A percentile compares a stretch with the other conserved stretches of the same genome.
Conservation (phyloP, 2,113 vertebrate genomes). For the Gallinago paraguaiae region DNA sequence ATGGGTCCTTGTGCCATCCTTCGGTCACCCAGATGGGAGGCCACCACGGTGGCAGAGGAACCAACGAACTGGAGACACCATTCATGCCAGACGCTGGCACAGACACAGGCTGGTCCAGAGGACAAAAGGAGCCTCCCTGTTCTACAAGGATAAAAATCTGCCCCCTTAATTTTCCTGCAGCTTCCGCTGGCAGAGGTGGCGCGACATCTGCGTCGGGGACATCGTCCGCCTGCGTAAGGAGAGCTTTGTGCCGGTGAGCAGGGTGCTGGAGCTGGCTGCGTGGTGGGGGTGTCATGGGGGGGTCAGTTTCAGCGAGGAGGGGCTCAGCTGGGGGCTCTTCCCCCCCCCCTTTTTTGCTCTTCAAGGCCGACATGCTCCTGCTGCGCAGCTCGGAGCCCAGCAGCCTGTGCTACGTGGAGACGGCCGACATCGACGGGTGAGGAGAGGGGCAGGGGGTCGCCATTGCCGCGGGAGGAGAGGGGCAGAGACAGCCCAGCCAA, state of each 20-base stretch:
- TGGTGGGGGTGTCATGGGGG: rapidly evolving
- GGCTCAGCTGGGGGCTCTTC: neutral
- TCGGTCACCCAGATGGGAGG: neutral
- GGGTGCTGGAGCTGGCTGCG: rapidly evolving
- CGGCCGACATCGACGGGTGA: slow-evolving; percentile 92
- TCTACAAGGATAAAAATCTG: neutral
- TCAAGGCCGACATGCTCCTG: slow-evolving; percentile 86
- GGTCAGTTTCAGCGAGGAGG: rapidly evolving
- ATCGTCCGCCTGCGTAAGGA: slow-evolving; percentile 84
- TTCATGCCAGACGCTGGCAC: neutral
- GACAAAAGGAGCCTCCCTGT: neutral
- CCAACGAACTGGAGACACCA: neutral
- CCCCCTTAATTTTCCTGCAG: slow-evolving; percentile 48
- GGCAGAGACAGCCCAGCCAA: neutral
- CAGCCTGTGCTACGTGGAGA: slow-evolving; percentile 94
- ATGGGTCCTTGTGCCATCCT: neutral
- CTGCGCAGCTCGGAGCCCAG: slow-evolving; percentile 90
- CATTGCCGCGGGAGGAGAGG: rapidly evolving
- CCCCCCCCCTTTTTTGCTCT: neutral
- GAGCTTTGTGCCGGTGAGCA: slow-evolving; percentile 86
- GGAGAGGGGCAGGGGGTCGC: neutral
- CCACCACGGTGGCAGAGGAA: neutral
- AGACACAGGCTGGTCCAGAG: neutral
- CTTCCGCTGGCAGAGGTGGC: slow-evolving; percentile 81
- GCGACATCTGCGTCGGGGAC: slow-evolving; percentile 85